Percentiles rank a stretch among this genome's conserved stretches.
phyloP scores from a whole-genome alignment of 2,113 vertebrate species.

The Eretmochelys imbricata region DNA sequence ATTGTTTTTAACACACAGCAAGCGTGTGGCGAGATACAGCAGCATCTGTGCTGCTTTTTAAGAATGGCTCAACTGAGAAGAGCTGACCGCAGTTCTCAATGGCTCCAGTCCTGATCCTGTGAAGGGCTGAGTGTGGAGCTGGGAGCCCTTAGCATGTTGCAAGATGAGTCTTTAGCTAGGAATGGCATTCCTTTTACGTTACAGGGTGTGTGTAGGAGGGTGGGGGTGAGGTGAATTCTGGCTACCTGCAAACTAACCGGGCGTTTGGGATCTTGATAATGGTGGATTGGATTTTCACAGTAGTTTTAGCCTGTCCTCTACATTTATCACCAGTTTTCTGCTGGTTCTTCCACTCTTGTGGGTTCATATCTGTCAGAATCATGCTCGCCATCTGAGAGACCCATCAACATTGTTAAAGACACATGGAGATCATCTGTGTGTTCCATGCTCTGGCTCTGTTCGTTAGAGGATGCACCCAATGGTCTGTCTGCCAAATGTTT shows the following conservation, averaged over 20 bases:
- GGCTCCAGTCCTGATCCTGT: background rate
- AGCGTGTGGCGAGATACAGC: background rate
- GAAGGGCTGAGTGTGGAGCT: rapidly evolving
- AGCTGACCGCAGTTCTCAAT: background rate
- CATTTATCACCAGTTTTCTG: background rate
- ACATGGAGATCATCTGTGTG: background rate
- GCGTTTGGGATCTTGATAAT: background rate
- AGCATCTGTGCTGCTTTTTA: background rate
- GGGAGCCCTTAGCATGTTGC: background rate
- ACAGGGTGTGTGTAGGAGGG: background rate
- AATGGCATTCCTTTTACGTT: background rate
- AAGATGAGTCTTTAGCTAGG: background rate
- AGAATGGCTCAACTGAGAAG: background rate
- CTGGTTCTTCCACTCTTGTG: background rate
- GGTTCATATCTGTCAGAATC: background rate
- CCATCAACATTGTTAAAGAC: background rate
- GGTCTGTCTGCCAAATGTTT: background rate
- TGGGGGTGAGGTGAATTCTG: background rate
- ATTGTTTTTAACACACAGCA: background rate
- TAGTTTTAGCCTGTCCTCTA: background rate
- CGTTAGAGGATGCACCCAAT: background rate
- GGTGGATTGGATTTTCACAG: background rate
- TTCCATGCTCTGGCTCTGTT: background rate
- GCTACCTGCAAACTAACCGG: background rate
- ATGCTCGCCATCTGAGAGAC: background rate